Evolutionary conservation across 1,140 invertebrate species (phyloP).

Genomic region (Cyclina sinensis): DNA sequence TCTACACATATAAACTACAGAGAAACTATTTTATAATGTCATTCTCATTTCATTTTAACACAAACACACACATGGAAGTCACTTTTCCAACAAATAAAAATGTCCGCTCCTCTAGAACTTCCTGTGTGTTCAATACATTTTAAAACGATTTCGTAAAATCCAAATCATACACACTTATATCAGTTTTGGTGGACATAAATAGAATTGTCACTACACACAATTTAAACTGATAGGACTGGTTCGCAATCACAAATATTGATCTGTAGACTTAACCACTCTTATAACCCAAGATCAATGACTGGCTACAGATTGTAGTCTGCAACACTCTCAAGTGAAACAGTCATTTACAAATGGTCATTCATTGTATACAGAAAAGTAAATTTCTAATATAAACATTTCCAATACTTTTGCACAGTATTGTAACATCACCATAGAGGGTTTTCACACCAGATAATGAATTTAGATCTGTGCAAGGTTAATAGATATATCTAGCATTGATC

Average conservation of each 20-base stretch:
- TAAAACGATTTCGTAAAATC: background rate
- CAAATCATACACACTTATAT: background rate
- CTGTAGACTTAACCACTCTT: background rate
- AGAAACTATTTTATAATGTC: background rate
- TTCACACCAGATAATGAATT: no score
- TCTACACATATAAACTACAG: background rate
- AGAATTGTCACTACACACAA: background rate
- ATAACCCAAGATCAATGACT: background rate
- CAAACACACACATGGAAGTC: conserved; percentile 12
- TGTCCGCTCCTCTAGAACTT: conserved; percentile 17
- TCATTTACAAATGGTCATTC: no score
- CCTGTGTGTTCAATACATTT: conserved; percentile 35
- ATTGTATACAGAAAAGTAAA: no score
- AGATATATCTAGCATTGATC: no score
- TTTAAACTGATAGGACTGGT: conserved; percentile 11
- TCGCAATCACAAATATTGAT: conserved; percentile 15
- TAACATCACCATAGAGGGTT: no score
- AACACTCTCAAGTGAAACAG: background rate
- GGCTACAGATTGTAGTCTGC: background rate
- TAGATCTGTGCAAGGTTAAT: no score
- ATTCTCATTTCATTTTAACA: background rate
- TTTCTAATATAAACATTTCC: no score
- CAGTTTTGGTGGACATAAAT: background rate
- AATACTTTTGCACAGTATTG: no score
- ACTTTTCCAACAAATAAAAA: conserved; percentile 5